A percentile compares a stretch with the other conserved stretches of the same genome.
phyloP scores from a whole-genome alignment of 2,888 invertebrate species.

The Tenthredo distinguenda region DNA sequence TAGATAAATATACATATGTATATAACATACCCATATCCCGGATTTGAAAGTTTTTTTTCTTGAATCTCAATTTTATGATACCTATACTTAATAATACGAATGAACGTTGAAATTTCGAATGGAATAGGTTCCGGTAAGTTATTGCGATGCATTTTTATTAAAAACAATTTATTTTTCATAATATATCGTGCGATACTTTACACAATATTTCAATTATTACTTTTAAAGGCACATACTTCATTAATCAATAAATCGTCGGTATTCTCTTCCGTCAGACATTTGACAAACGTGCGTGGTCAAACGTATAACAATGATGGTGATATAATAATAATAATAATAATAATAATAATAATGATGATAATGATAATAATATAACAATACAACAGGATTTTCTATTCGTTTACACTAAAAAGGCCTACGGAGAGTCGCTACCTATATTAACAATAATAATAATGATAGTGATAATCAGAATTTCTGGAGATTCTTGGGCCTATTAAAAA shows the following conservation, averaged over 20 bases:
- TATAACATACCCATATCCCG: neutral
- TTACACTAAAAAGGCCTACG: constrained; percentile 29
- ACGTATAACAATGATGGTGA: neutral
- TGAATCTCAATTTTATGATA: neutral
- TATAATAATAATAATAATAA: neutral
- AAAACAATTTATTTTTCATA: constrained; percentile 75
- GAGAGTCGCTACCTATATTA: constrained; percentile 12
- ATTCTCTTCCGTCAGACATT: constrained; percentile 39
- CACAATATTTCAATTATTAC: constrained; percentile 74
- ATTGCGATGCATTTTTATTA: constrained; percentile 67
- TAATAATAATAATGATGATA: neutral
- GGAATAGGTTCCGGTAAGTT: neutral
- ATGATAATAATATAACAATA: constrained; percentile 39
- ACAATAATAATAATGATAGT: constrained; percentile 7
- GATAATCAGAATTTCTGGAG: constrained; percentile 20
- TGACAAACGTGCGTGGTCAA: constrained; percentile 19
- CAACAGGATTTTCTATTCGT: constrained; percentile 25
- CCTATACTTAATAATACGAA: neutral
- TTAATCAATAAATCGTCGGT: constrained; percentile 22
- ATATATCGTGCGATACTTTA: constrained; percentile 75
- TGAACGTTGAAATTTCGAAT: neutral
- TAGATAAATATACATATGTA: neutral
- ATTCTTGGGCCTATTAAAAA: constrained; percentile 35
- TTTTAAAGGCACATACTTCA: constrained; percentile 76
- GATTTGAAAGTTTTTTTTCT: neutral